Conservation (phyloP, 2,113 vertebrate genomes). For the Apaloderma vittatum region DNA sequence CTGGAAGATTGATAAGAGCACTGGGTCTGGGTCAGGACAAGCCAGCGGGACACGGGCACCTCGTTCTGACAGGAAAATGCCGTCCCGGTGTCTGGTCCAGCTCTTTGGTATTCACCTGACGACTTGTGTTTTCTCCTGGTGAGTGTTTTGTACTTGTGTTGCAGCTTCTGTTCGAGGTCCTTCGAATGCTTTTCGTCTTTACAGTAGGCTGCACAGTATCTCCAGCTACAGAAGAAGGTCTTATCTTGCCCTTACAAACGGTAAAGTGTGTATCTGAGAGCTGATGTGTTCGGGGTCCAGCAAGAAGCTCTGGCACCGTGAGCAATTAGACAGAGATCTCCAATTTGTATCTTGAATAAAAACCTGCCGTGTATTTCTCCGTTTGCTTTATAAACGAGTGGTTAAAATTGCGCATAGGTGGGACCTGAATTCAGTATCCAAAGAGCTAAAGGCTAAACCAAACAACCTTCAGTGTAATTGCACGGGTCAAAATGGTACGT, state of each 20-base stretch:
- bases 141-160: not conserved
- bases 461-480: not conserved
- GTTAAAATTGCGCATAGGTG: not conserved
- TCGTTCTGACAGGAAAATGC: not conserved
- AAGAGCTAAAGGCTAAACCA: not conserved
- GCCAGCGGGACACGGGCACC: not conserved
- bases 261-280: not conserved
- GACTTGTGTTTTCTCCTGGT: not conserved
- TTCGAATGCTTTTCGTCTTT: conserved; percentile 25
- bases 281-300: not conserved
- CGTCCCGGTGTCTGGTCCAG: not conserved
- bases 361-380: not conserved
- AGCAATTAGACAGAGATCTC: not conserved
- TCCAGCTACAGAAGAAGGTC: not conserved
- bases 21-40: not conserved
- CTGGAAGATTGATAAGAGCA: not conserved
- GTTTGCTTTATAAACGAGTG: not conserved
- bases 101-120: not conserved
- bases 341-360: not conserved
- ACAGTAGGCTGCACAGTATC: not conserved
- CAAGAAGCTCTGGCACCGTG: not conserved
- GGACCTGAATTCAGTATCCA: not conserved
- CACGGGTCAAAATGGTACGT: not conserved
- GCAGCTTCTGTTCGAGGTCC: conserved; percentile 21
- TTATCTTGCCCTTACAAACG: conserved; percentile 27